Evolutionary conservation across 2,113 vertebrate genomes (phyloP).

Genomic region (Alethe castanea): DNA sequence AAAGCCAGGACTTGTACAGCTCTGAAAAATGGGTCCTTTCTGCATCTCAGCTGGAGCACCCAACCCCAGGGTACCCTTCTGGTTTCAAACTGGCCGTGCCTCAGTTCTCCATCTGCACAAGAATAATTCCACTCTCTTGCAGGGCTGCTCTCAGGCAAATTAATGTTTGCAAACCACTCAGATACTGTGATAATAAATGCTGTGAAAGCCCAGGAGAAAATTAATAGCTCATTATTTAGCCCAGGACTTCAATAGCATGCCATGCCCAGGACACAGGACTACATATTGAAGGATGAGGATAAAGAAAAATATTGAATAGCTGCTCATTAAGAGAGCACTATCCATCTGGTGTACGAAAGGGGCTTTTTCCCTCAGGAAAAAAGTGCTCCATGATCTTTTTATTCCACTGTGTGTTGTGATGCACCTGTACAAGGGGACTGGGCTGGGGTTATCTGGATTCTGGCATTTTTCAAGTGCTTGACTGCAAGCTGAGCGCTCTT

Average conservation of each 20-base stretch:
- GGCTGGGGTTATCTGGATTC: not conserved
- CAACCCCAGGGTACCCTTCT: not conserved
- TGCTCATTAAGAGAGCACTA: constrained; percentile 38
- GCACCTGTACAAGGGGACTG: not conserved
- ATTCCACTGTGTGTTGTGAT: not conserved
- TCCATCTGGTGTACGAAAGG: constrained; percentile 11
- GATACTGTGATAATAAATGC: constrained; percentile 51
- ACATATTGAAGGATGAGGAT: constrained; percentile 57
- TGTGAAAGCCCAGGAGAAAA: constrained; percentile 63
- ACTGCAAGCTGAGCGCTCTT: not conserved
- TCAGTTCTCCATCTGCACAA: not conserved
- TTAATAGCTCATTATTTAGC: constrained; percentile 66
- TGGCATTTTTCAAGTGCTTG: constrained; percentile 29
- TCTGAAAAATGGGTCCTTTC: not conserved
- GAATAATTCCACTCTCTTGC: not conserved
- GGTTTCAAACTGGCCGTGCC: not conserved
- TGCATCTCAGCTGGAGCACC: not conserved
- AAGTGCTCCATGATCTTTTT: not conserved
- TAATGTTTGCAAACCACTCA: constrained; percentile 46
- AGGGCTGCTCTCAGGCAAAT: constrained; percentile 35
- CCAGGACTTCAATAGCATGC: constrained; percentile 38
- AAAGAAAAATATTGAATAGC: constrained; percentile 62
- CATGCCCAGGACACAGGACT: constrained; percentile 6
- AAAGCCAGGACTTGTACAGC: not conserved
- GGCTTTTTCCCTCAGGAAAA: not conserved